Base-by-base conservation (phyloP, 2,888 invertebrate genomes). In the Nomada flava region DNA sequence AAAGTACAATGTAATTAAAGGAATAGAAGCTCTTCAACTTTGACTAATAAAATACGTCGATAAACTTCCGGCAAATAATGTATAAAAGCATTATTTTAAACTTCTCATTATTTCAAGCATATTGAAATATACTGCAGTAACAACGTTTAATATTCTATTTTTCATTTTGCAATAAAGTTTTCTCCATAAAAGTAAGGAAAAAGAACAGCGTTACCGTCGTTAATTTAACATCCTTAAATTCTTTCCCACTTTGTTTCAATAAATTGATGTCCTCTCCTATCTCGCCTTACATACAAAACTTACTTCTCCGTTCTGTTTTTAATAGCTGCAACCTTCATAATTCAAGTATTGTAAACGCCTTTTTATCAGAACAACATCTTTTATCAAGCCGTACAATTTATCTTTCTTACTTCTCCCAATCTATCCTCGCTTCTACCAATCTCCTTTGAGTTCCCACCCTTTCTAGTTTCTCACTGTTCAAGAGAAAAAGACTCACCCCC, bases 321-420 rank as follows among this genome's bases (percentile, higher is more conserved):
- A 65, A 50, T n/a, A n/a, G 26, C n/a, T 20, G n/a, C 9, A 52
- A 29, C 20, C 20, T 20, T 53, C 50, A 50, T 65, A 65, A 65
- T n/a, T 65, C 20, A 52, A 53, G n/a, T 20, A 53, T 53, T 47
- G 47, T 13, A 47, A 47, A 47, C 47, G n/a, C n/a, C 20, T 53
- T 53, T 53, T n/a, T n/a, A 53, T 20, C 9, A 53, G 53, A 53
- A 9, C n/a, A 53, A 11, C 47, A 11, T 50, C n/a, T 20, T 29
- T 52, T 20, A 18, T n/a, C 36, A 52, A 53, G 36, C 13, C n/a
- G 13, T 53, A 20, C 47, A 36, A 57, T 67, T 57, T 57, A 52
- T 72, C 44, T 53, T 67, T 36, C 29, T 7, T 15, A n/a, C 15
- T 13, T 13, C 29, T 67, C 20, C 26, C 74, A 60, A 60, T 74